Conservation (phyloP, 2,113 vertebrate genomes). For the Agelaius tricolor region DNA sequence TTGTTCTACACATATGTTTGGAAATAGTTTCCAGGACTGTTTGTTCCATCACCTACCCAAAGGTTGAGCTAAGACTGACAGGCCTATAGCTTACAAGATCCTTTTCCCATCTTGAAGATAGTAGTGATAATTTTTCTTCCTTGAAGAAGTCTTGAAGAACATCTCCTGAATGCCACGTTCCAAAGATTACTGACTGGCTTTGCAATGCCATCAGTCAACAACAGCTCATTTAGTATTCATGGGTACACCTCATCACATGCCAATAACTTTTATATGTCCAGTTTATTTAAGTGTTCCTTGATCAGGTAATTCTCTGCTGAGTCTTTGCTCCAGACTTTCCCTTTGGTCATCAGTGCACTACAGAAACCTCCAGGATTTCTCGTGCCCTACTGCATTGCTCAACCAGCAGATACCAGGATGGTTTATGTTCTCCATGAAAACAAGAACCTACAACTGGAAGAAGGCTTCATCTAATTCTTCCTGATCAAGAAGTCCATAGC, state of each 20-base stretch:
- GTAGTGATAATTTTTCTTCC: background rate
- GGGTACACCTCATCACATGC: background rate
- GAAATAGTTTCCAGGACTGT: background rate
- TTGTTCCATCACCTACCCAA: background rate
- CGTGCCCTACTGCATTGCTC: background rate
- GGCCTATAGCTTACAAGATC: background rate
- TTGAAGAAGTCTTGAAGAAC: background rate
- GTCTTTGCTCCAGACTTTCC: background rate
- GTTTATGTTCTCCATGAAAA: background rate
- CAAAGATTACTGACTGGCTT: background rate
- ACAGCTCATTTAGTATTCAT: background rate
- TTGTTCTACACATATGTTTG: background rate
- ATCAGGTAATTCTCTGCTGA: background rate
- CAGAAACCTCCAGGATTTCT: background rate
- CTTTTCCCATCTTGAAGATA: background rate
- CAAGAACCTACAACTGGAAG: background rate
- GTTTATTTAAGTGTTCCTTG: background rate
- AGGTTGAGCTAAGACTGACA: background rate
- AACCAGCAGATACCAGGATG: background rate
- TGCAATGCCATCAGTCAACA: background rate
- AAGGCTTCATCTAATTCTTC: background rate
- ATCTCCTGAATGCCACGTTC: fast-evolving
- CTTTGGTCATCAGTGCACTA: background rate
- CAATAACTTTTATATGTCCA: background rate
- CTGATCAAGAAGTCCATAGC: background rate